A percentile compares a stretch with the other conserved stretches of the same genome.
Evolutionary conservation across 2,888 invertebrate genomes (phyloP).

Genomic region (Anthophora plumipes): DNA sequence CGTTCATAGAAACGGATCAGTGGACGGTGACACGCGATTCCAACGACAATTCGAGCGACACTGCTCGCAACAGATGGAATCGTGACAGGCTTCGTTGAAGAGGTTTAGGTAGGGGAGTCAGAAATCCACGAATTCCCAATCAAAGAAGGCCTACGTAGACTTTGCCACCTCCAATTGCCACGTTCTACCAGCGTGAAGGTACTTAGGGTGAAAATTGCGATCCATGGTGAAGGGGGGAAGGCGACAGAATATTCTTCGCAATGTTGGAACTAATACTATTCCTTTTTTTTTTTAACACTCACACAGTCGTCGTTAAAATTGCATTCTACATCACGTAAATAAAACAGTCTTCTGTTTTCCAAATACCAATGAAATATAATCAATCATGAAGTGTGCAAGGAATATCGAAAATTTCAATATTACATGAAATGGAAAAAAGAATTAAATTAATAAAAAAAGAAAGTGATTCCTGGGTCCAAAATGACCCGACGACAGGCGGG

Average conservation of each 20-base stretch:
- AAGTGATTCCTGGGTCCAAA: too few relatives aligned
- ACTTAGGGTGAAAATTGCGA: background rate
- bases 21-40: conserved; percentile 21
- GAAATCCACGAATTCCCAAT: conserved; percentile 50
- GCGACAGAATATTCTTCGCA: background rate
- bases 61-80: conserved; percentile 28
- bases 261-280: background rate
- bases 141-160: conserved; percentile 24
- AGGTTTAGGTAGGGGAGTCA: conserved; percentile 26
- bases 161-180: conserved; percentile 9
- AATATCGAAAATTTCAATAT: too few relatives aligned
- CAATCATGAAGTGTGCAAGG: too few relatives aligned
- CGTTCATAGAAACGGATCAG: background rate
- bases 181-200: background rate
- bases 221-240: background rate
- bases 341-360: too few relatives aligned
- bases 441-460: too few relatives aligned
- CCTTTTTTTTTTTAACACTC: background rate
- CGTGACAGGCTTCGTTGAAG: conserved; percentile 11
- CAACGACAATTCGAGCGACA: conserved; percentile 43
- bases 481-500: too few relatives aligned
- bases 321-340: too few relatives aligned
- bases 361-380: too few relatives aligned
- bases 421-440: too few relatives aligned
- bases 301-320: too few relatives aligned